Conservation (phyloP, 2,888 invertebrate species). For the Branchipolynoe longqiensis region DNA sequence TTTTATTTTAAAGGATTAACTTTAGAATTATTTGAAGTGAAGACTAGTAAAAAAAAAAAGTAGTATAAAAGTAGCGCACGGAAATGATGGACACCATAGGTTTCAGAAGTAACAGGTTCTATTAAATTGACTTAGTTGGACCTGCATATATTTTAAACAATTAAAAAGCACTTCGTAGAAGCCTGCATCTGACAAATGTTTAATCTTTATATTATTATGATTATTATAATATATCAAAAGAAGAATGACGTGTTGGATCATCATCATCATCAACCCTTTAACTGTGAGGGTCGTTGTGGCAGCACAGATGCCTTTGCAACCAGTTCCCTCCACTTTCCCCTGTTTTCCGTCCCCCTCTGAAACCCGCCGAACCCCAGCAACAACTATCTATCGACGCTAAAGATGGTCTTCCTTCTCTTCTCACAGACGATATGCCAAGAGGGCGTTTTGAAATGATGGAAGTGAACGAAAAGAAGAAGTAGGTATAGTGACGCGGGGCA, state of each 20-base stretch:
- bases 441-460: slow-evolving; percentile 1
- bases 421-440: slow-evolving; percentile 22
- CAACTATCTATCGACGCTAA: not conserved
- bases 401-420: not conserved
- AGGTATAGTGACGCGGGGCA: not conserved
- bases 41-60: too few relatives aligned
- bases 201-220: not conserved
- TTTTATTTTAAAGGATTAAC: too few relatives aligned
- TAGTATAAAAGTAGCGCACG: too few relatives aligned
- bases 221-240: not conserved
- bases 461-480: not conserved
- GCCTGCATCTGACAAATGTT: not conserved
- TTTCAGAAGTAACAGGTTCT: too few relatives aligned
- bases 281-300: too few relatives aligned
- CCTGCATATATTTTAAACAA: too few relatives aligned
- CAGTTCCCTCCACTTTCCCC: too few relatives aligned
- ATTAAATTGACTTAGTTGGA: too few relatives aligned
- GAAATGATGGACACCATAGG: too few relatives aligned
- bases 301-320: too few relatives aligned
- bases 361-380: not conserved
- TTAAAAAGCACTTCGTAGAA: too few relatives aligned
- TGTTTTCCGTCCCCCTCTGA: not conserved
- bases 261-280: not conserved
- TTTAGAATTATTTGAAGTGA: too few relatives aligned
- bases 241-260: not conserved